Evolutionary conservation across 2,888 invertebrate genomes (phyloP), one percentile per base, ranked within the genome.

Genomic region (Protonemura montana): DNA sequence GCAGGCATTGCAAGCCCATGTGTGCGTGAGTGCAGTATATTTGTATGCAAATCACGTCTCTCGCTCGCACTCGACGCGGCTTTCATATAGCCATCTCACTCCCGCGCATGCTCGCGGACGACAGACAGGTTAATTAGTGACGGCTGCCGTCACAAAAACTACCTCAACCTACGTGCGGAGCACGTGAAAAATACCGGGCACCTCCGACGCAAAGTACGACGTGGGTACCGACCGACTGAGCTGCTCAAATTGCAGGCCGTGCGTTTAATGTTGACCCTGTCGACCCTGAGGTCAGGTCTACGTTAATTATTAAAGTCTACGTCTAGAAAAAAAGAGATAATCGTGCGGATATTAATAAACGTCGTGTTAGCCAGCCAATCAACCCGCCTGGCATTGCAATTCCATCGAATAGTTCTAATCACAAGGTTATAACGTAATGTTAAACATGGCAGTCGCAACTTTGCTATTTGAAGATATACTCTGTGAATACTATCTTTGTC

Each of bases 121-220:
- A 81, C 42, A 30, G 82, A 86, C 84, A 86, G 27, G 86, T 86
- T 86, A 86, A 86, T 86, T 86, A 28, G 84, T 85, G 85, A 85
- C 80, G 85, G 85, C 42, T 35, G 86, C 78, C 29, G 85, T 85
- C 84, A 85, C 13, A 59, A 41, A 76, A 84, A 26, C 29, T 84
- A 76, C 76, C 84, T 76, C 28, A 42, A 76, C 84, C n/a, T 83
- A 35, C 6, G 82, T 0, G 26, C 25, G 0, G 35, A 83, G 35
- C 82, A 76, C 27, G 29, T 25, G 27, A 76, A 84, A 59, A 27
- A 84, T 21, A 81, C 81, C 7, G 30, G 2, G 3, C 16, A n/a
- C 30, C n/a, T n/a, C n/a, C n/a, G n/a, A n/a, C n/a, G n/a, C n/a
- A n/a, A 29, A 81, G 81, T 6, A 80, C 28, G 30, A 59, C 59